Evolutionary conservation across 2,113 vertebrate species (phyloP).

Genomic region (Lepisosteus oculatus): DNA sequence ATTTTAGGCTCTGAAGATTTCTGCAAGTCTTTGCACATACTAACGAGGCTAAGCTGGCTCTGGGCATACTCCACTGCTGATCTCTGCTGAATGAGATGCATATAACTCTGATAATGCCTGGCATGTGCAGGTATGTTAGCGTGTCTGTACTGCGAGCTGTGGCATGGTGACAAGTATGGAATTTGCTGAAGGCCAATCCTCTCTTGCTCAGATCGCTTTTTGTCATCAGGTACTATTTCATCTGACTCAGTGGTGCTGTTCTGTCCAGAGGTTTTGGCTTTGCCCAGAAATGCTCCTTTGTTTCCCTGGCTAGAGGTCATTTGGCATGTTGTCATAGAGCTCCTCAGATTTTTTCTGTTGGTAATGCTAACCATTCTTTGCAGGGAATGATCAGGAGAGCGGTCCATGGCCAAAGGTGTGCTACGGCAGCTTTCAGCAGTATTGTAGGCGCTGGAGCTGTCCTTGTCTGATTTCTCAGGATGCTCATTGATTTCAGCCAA

Average conservation of each 20-base stretch:
- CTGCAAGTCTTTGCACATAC: constrained; percentile 77
- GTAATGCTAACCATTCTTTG: constrained; percentile 84
- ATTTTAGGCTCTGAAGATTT: constrained; percentile 79
- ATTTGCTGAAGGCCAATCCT: constrained; percentile 58
- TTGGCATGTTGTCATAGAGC: constrained; percentile 53
- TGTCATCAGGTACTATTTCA: constrained; percentile 57
- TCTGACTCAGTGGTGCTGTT: constrained; percentile 55
- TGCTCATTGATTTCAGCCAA: constrained; percentile 80
- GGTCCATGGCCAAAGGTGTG: constrained; percentile 81
- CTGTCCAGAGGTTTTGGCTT: constrained; percentile 67
- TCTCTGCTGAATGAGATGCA: constrained; percentile 92
- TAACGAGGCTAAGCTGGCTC: constrained; percentile 88
- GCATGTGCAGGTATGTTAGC: constrained; percentile 83
- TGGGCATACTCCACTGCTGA: constrained; percentile 91
- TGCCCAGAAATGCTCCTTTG: constrained; percentile 52
- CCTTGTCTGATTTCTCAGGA: constrained; percentile 92
- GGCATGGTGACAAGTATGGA: constrained; percentile 85
- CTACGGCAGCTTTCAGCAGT: constrained; percentile 93
- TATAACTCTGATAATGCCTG: constrained; percentile 93
- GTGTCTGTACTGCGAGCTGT: constrained; percentile 78
- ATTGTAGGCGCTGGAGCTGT: constrained; percentile 96
- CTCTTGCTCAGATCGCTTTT: constrained; percentile 56
- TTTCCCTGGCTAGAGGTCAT: constrained; percentile 54
- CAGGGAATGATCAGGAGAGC: constrained; percentile 86
- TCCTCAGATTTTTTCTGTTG: constrained; percentile 86